phyloP scores from a whole-genome alignment of 2,797 vertebrate genomes.

The Malacoctenus gilli region DNA sequence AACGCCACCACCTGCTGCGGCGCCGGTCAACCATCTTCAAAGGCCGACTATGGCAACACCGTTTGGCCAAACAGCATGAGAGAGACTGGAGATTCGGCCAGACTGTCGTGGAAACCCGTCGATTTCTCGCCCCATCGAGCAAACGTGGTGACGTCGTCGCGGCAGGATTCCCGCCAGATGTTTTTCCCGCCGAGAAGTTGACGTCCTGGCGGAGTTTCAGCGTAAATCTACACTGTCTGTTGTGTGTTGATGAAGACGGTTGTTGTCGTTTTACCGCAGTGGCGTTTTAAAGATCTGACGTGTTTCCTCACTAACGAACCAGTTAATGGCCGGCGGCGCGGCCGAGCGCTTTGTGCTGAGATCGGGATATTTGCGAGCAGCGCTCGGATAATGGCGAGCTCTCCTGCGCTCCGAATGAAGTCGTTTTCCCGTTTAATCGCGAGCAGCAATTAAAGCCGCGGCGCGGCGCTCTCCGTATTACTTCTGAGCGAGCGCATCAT shows the following conservation, averaged over 20 bases:
- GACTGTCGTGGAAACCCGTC: too few species aligned
- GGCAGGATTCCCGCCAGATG: too few species aligned
- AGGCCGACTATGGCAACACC: too few species aligned
- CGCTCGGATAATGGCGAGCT: conserved; percentile 19
- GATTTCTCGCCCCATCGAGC: too few species aligned
- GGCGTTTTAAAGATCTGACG: conserved; percentile 3
- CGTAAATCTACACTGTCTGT: too few species aligned
- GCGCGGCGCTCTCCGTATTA: conserved; percentile 40
- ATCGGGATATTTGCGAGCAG: conserved; percentile 33
- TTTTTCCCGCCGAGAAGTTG: too few species aligned
- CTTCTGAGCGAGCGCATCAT: conserved; percentile 50
- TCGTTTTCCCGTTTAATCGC: conserved; percentile 42
- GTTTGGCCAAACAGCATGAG: too few species aligned
- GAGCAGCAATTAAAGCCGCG: conserved; percentile 41
- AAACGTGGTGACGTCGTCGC: too few species aligned
- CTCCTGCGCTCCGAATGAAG: conserved; percentile 28
- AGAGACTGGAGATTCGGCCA: too few species aligned
- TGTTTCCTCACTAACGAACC: conserved; percentile 11
- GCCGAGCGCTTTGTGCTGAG: conserved; percentile 23
- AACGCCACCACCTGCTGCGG: too few species aligned
- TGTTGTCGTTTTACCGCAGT: conserved; percentile 3
- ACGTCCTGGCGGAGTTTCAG: too few species aligned
- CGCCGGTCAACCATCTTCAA: too few species aligned
- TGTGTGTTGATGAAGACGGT: conserved; percentile 19
- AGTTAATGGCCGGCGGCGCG: conserved; percentile 20